Percentiles rank a stretch among this genome's conserved stretches.
phyloP scores from a whole-genome alignment of 1,140 invertebrate species.

The Mycetomoellerius zeteki region DNA sequence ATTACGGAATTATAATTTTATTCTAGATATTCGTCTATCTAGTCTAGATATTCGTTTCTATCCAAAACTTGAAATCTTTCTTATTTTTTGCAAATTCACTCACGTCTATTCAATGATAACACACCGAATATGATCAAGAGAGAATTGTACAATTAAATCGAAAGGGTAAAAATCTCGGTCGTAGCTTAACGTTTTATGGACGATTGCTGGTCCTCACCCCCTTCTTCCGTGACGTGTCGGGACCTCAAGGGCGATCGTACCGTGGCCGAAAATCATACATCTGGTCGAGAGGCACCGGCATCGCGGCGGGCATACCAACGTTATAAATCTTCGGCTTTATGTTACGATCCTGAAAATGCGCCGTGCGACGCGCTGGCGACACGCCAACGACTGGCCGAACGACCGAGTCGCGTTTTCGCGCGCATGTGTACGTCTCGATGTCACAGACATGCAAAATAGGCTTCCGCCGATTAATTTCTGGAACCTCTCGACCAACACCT shows the following conservation, averaged over 20 bases:
- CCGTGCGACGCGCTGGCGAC: conserved; percentile 69
- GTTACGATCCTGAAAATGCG: conserved; percentile 77
- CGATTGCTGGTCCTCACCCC: conserved; percentile 42
- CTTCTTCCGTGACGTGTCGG: conserved; percentile 36
- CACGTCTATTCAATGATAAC: not conserved
- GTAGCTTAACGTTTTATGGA: conserved; percentile 72
- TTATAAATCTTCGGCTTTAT: conserved; percentile 78
- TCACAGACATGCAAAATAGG: conserved; percentile 44
- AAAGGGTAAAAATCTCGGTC: conserved; percentile 10
- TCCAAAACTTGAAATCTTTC: not conserved
- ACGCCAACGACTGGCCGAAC: conserved; percentile 57
- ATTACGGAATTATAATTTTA: not conserved
- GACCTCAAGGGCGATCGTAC: conserved; percentile 57
- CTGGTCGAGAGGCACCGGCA: conserved; percentile 53
- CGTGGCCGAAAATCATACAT: conserved; percentile 75
- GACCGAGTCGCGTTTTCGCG: not conserved
- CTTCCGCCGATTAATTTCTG: conserved; percentile 65
- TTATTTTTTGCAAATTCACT: not conserved
- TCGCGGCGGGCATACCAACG: conserved; percentile 62
- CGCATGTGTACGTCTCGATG: not conserved
- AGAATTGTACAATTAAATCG: not conserved
- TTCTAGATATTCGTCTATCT: not conserved
- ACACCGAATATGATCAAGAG: not conserved
- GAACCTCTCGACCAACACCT: conserved; percentile 53
- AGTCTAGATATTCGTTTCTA: not conserved